These are phyloP conservation scores for Leptopterna dolabrata DNA, from an alignment of 2,888 invertebrate species.

Conservation along the genomic window DNA sequence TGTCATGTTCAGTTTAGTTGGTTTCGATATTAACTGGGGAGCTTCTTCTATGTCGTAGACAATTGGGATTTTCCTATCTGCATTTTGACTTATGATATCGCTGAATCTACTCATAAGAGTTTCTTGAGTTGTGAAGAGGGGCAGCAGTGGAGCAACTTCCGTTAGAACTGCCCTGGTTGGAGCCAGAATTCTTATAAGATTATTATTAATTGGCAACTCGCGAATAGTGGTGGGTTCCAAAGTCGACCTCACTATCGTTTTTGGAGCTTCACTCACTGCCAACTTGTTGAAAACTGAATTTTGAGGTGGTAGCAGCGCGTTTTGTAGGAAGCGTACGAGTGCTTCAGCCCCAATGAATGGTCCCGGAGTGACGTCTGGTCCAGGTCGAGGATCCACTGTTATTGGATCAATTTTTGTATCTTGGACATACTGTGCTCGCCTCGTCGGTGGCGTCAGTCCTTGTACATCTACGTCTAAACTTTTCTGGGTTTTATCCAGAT, in stretches of 20 bases:
- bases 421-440: background rate
- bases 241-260: background rate
- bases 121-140: background rate
- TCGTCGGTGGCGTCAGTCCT: background rate
- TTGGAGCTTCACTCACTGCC: background rate
- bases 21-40: background rate
- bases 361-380: background rate
- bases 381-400: background rate
- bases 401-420: background rate
- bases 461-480: background rate
- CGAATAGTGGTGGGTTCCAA: background rate
- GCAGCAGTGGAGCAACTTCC: background rate
- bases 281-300: background rate
- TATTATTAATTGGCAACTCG: background rate
- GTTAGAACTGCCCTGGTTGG: background rate
- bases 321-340: background rate
- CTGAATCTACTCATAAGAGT: background rate
- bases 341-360: background rate
- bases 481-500: background rate
- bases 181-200: background rate
- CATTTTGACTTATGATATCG: background rate
- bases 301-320: background rate
- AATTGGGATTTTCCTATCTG: background rate
- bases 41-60: background rate
- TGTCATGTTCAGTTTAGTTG: background rate